Conservation (phyloP, 2,113 vertebrate species). For the Hyperopisus bebe region DNA sequence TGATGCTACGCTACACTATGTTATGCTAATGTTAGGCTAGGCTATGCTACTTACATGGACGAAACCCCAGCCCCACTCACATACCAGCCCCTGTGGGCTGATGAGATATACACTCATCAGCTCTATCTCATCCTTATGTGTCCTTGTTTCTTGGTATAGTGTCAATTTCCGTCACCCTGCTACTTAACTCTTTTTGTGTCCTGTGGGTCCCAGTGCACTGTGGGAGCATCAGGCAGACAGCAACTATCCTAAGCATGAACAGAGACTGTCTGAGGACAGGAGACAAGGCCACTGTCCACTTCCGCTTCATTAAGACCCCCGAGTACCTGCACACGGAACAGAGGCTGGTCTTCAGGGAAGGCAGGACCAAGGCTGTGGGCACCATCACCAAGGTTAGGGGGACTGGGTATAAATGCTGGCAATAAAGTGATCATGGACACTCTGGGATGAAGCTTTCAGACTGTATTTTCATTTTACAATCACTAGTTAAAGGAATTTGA, state of each 20-base stretch:
- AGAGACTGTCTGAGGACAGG: constrained; percentile 78
- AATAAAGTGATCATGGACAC: background rate
- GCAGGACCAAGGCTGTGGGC: constrained; percentile 80
- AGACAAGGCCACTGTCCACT: constrained; percentile 79
- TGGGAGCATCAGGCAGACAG: constrained; percentile 80
- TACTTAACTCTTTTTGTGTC: background rate
- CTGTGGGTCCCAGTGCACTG: constrained; percentile 68
- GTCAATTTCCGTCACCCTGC: background rate
- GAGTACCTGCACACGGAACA: constrained; percentile 79
- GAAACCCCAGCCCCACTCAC: background rate
- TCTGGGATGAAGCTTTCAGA: background rate
- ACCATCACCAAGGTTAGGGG: constrained; percentile 76
- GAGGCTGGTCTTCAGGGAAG: constrained; percentile 79
- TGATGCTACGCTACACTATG: background rate
- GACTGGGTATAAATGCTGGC: constrained; percentile 30
- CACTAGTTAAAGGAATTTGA: background rate
- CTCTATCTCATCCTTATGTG: background rate
- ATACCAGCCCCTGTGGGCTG: background rate
- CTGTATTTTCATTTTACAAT: background rate
- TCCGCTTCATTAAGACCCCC: constrained; percentile 83
- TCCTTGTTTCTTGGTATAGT: background rate
- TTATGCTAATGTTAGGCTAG: background rate
- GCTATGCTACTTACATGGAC: background rate
- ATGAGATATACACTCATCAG: background rate
- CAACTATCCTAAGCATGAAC: constrained; percentile 81